These are phyloP conservation scores for Anoplophora glabripennis DNA, from an alignment of 1,140 invertebrate genomes.

Conservation along the genomic window DNA sequence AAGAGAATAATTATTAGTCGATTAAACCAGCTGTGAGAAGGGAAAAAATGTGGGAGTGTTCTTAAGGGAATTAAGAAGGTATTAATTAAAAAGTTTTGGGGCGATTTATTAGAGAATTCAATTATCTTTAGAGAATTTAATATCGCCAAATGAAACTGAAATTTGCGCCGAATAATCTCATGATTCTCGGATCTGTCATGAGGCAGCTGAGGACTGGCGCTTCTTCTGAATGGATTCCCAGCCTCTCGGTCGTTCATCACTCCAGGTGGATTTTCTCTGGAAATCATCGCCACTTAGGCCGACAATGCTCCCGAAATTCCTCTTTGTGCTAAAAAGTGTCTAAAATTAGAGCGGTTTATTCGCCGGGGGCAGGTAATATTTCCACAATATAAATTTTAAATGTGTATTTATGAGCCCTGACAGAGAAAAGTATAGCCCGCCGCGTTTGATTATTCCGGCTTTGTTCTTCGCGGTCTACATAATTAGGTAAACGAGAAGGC, in stretches of 20 bases:
- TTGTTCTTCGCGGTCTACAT: too few species aligned
- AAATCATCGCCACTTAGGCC: slow-evolving; percentile 32
- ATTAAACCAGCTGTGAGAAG: slow-evolving; percentile 3
- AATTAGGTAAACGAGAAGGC: too few species aligned
- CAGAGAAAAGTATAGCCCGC: slow-evolving; percentile 8
- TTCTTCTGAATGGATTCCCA: background rate
- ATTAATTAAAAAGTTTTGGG: slow-evolving; percentile 22
- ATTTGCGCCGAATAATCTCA: slow-evolving; percentile 18
- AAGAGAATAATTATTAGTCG: slow-evolving; percentile 17
- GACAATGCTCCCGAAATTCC: slow-evolving; percentile 15
- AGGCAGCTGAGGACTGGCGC: background rate
- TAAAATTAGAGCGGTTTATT: slow-evolving; percentile 17
- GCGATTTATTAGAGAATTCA: slow-evolving; percentile 12
- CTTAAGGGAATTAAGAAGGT: slow-evolving; percentile 20
- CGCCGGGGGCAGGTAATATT: slow-evolving; percentile 34
- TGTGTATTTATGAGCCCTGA: slow-evolving; percentile 39
- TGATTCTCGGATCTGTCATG: slow-evolving; percentile 8
- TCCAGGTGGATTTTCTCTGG: slow-evolving; percentile 27
- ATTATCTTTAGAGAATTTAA: slow-evolving; percentile 25
- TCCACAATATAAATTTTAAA: slow-evolving; percentile 37
- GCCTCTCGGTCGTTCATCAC: slow-evolving; percentile 20
- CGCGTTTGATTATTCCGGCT: too few species aligned
- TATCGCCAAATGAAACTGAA: slow-evolving; percentile 23
- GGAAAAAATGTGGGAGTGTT: background rate
- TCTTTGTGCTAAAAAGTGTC: slow-evolving; percentile 10